phyloP scores from a whole-genome alignment of 2,113 vertebrate genomes.

The Neodon shergylaensis region DNA sequence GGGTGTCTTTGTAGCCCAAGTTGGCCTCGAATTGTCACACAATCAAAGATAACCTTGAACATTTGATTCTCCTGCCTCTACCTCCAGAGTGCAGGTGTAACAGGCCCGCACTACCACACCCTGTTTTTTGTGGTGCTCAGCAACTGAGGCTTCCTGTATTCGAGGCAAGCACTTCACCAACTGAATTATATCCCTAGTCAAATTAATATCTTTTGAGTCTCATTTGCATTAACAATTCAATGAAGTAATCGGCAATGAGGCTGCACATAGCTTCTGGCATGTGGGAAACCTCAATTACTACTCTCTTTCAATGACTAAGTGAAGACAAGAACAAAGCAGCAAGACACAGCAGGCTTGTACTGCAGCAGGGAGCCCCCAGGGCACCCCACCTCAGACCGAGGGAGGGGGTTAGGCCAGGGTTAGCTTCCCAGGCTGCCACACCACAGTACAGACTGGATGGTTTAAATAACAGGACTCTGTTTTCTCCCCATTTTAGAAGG shows the following conservation, averaged over 20 bases:
- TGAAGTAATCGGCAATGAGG: neutral
- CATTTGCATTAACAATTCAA: neutral
- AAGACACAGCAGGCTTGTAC: accelerated
- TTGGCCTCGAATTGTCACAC: neutral
- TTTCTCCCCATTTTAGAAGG: neutral
- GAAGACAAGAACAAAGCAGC: neutral
- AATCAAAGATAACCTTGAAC: neutral
- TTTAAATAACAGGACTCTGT: neutral
- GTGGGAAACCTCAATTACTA: neutral
- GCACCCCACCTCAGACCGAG: accelerated
- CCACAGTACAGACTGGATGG: neutral
- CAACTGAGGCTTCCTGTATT: neutral
- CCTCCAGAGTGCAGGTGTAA: neutral
- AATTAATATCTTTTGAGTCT: neutral
- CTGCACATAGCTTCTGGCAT: neutral
- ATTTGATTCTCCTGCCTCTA: neutral
- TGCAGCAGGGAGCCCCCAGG: accelerated
- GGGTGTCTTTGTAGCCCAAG: neutral
- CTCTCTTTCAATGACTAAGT: neutral
- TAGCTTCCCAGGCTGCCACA: neutral
- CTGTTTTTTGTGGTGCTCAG: neutral
- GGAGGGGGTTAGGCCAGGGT: neutral
- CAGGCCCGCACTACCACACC: neutral
- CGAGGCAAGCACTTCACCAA: neutral
- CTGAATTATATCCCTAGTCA: neutral